These are phyloP conservation scores for Stigmatopora argus DNA, from an alignment of 2,113 vertebrate genomes.

Conservation along the genomic window DNA sequence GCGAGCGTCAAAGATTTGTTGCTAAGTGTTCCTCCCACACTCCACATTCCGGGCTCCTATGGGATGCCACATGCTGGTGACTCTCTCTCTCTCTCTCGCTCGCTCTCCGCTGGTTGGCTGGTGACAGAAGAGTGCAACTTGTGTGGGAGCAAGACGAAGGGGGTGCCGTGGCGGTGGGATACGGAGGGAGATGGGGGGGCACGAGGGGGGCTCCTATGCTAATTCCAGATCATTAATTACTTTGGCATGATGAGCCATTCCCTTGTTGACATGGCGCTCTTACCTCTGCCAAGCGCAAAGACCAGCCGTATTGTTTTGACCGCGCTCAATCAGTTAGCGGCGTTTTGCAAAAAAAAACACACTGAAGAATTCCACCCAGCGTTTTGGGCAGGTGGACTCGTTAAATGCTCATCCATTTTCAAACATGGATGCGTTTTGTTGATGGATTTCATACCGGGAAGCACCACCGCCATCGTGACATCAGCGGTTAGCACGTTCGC, in stretches of 20 bases:
- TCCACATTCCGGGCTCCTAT: constrained; percentile 59
- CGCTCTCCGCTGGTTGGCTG: constrained; percentile 30
- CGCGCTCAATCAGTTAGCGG: not conserved
- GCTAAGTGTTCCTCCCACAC: constrained; percentile 70
- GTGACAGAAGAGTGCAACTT: constrained; percentile 41
- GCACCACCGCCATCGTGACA: no score
- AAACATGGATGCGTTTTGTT: not conserved
- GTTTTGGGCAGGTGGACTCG: not conserved
- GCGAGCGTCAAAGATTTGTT: constrained; percentile 42
- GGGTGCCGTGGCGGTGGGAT: constrained; percentile 10
- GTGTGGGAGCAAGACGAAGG: constrained; percentile 50
- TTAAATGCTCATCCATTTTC: not conserved
- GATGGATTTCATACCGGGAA: no score
- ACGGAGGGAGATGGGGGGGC: no score
- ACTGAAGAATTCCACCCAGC: not conserved
- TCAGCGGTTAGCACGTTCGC: no score
- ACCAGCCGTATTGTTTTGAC: not conserved
- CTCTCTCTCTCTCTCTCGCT: no score
- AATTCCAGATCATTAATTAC: constrained; percentile 43
- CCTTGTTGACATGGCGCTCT: constrained; percentile 19
- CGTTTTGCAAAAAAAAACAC: not conserved
- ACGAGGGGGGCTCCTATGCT: constrained; percentile 21
- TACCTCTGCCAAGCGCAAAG: not conserved
- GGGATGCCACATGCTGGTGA: constrained; percentile 61
- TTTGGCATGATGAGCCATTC: constrained; percentile 22